Base-by-base conservation (phyloP, 1,140 invertebrate species). In the Radopholus similis region DNA sequence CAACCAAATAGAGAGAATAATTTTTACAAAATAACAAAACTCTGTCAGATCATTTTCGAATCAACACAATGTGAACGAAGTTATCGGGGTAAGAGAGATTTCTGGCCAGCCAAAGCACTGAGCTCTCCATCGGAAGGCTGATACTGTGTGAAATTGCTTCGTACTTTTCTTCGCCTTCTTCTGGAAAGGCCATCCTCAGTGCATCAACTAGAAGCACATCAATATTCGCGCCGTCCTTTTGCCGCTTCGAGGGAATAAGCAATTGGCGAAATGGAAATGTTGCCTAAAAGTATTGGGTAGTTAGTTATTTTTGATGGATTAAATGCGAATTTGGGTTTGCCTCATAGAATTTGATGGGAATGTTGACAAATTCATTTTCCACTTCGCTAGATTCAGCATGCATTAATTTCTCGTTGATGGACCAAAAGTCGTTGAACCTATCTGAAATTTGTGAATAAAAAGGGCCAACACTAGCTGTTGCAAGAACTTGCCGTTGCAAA, bases 391-490 rank as follows among this genome's bases (percentile, higher is more conserved):
- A 21, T 23, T 64, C 76, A 38, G 88, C 86, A 83, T 95, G 92
- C 94, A 97, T 97, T 54, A 98, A 84, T 81, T 91, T 89, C 73
- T 91, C 88, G 83, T 97, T 97, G 11, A 97, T 89, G 5, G 91
- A 89, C 95, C 95, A 97, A 84, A 98, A 98, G 83, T 97, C 93
- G 84, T 98, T 94, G 85, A 97, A 98, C 85, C 95, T 96, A 82
- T 97, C 91, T 91, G 83, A 65, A n/a, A 86, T 84, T 64, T 63
- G 2, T 13, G 54, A 30, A 32, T 42, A 18, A 69, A 18, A 21
- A 3, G 62, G 54, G 4, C 47, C n/a, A 68, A 34, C n/a, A 23
- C 21, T 32, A 44, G 34, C 54, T 35, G 37, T 35, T 23, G 2
- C 56, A 56, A 40, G 80, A 86, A 91, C 90, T n/a, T n/a, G n/a